These are phyloP conservation scores for Cryptotis parvus DNA, from an alignment of 2,113 vertebrate genomes.

Conservation along the genomic window DNA sequence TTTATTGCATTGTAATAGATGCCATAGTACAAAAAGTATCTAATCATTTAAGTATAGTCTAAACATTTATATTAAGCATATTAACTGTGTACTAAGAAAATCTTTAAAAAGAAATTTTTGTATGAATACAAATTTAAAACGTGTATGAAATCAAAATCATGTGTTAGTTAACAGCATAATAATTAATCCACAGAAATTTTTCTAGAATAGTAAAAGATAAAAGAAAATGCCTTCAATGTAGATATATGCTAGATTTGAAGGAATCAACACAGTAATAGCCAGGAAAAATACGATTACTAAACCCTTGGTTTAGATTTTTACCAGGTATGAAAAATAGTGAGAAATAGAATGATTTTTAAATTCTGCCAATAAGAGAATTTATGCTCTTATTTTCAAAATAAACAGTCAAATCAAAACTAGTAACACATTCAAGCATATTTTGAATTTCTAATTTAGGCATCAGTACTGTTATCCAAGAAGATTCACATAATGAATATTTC, in stretches of 20 bases:
- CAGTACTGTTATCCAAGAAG: not conserved
- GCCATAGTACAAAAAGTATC: not conserved
- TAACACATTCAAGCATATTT: not conserved
- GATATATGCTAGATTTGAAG: not conserved
- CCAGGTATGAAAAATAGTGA: not conserved
- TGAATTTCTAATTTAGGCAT: not conserved
- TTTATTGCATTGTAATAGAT: not conserved
- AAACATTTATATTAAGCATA: not conserved
- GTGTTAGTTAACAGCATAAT: not conserved
- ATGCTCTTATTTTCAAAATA: not conserved
- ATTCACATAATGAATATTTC: not conserved
- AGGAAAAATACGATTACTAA: not conserved
- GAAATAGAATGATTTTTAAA: not conserved
- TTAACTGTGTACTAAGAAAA: not conserved
- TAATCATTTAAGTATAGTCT: not conserved
- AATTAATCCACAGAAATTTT: not conserved
- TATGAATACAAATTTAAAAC: not conserved
- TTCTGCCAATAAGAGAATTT: not conserved
- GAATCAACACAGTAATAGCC: not conserved
- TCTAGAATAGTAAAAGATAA: not conserved
- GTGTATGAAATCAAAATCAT: not conserved
- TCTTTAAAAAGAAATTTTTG: not conserved
- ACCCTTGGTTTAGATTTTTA: not conserved
- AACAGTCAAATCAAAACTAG: not conserved
- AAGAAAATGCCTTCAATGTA: not conserved